Percentiles rank a stretch among this genome's conserved stretches.
phyloP scores from a whole-genome alignment of 1,140 invertebrate species.

The Ectropis grisescens region DNA sequence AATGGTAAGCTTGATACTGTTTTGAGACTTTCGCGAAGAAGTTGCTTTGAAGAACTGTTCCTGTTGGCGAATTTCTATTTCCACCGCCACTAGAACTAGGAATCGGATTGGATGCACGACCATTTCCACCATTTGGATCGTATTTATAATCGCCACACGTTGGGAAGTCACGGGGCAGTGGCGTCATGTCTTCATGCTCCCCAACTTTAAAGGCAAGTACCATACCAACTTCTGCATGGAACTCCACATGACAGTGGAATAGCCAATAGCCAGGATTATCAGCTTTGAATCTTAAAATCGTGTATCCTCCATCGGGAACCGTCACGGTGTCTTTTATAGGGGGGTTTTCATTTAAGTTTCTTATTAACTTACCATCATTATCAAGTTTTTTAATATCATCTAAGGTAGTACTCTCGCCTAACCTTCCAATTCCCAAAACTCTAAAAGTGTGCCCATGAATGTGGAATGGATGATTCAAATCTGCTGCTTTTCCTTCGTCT shows the following conservation, averaged over 20 bases:
- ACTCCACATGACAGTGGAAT: no score
- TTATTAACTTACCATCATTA: constrained; percentile 75
- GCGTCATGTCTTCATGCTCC: constrained; percentile 77
- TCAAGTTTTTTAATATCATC: constrained; percentile 78
- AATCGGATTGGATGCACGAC: no score
- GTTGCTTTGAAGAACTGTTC: no score
- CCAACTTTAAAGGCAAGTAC: constrained; percentile 88
- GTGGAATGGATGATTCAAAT: constrained; percentile 92
- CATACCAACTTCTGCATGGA: constrained; percentile 94
- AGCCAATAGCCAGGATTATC: constrained; percentile 89
- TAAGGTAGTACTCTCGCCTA: constrained; percentile 74
- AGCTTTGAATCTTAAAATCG: constrained; percentile 79
- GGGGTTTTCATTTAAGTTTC: constrained; percentile 81
- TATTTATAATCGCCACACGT: constrained; percentile 79
- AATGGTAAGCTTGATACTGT: no score
- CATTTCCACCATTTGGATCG: no score
- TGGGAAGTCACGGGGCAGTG: constrained; percentile 78
- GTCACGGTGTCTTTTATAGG: constrained; percentile 92
- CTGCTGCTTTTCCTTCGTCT: constrained; percentile 86
- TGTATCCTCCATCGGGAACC: constrained; percentile 92
- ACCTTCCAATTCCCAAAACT: constrained; percentile 83
- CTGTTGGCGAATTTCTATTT: no score
- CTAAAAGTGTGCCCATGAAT: constrained; percentile 88
- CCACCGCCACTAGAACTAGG: no score
- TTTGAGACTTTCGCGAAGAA: no score